A percentile compares a stretch with the other conserved stretches of the same genome.
phyloP scores from a whole-genome alignment of 1,140 invertebrate species.

The Wiebesia pumilae region DNA sequence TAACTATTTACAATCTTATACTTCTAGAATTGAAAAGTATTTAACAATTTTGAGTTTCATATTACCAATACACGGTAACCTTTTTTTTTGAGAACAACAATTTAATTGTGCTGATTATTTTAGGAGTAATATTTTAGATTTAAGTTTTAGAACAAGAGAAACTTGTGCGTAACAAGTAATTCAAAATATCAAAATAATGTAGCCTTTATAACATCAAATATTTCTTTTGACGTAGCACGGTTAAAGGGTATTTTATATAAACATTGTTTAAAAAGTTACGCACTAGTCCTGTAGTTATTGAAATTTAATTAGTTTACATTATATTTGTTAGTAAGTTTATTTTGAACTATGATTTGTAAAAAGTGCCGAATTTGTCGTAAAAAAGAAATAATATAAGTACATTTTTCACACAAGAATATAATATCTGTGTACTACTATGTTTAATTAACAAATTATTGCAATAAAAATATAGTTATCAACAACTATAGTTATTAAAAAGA shows the following conservation, averaged over 20 bases:
- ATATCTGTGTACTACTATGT: background rate
- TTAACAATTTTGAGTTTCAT: slow-evolving; percentile 38
- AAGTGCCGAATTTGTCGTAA: background rate
- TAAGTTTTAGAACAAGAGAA: slow-evolving; percentile 23
- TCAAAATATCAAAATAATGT: slow-evolving; percentile 8
- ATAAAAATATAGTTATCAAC: slow-evolving; percentile 27
- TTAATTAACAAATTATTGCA: slow-evolving; percentile 14
- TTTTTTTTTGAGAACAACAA: slow-evolving; percentile 40
- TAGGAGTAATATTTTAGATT: background rate
- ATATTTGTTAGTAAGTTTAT: slow-evolving; percentile 6
- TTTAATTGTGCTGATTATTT: slow-evolving; percentile 46
- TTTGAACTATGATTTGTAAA: background rate
- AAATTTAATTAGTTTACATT: slow-evolving; percentile 33
- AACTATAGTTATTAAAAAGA: slow-evolving; percentile 1
- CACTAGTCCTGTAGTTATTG: slow-evolving; percentile 22
- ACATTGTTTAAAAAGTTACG: slow-evolving; percentile 26
- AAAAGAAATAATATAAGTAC: slow-evolving; percentile 11
- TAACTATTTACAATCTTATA: slow-evolving; percentile 49
- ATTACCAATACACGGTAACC: slow-evolving; percentile 26
- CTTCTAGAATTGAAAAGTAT: slow-evolving; percentile 26
- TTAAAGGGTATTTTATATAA: slow-evolving; percentile 11
- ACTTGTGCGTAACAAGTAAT: slow-evolving; percentile 30
- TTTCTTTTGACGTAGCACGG: slow-evolving; percentile 29
- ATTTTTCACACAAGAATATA: slow-evolving; percentile 20
- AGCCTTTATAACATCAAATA: background rate